A percentile compares a stretch with the other conserved stretches of the same genome.
Conservation (phyloP, 2,797 vertebrate genomes). For the Glossophaga mutica region DNA sequence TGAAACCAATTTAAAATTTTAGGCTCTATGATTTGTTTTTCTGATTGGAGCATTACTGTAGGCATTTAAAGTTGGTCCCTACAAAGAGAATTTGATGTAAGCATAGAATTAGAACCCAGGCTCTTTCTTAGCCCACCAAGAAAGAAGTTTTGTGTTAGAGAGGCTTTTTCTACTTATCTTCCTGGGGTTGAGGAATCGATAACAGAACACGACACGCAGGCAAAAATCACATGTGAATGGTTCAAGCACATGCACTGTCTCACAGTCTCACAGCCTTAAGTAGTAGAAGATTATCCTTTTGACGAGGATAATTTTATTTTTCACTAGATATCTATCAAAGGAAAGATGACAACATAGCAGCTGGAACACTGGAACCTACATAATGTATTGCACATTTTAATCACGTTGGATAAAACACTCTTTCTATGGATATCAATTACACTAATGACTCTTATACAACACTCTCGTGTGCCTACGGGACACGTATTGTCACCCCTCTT, state of each 20-base stretch:
- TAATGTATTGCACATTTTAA: slow-evolving; percentile 84
- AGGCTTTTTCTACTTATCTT: background rate
- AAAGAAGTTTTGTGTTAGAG: background rate
- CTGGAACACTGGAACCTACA: slow-evolving; percentile 78
- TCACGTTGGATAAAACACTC: slow-evolving; percentile 84
- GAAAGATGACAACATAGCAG: slow-evolving; percentile 77
- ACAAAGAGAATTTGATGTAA: background rate
- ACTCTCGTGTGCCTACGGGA: slow-evolving; percentile 81
- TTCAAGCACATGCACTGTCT: background rate
- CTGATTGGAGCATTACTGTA: background rate
- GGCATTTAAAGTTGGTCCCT: background rate
- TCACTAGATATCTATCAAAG: slow-evolving; percentile 76
- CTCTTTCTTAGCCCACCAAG: background rate
- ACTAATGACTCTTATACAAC: slow-evolving; percentile 86
- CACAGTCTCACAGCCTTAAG: slow-evolving; percentile 52
- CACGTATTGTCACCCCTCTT: slow-evolving; percentile 82
- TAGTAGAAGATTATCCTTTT: slow-evolving; percentile 69
- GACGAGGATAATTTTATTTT: slow-evolving; percentile 76
- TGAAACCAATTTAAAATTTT: slow-evolving; percentile 40
- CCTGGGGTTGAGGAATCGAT: background rate
- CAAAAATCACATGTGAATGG: background rate
- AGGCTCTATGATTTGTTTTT: background rate
- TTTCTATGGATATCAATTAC: slow-evolving; percentile 86
- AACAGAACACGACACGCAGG: background rate
- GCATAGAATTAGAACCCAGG: background rate